These are phyloP conservation scores for Candoia aspera DNA, from an alignment of 2,113 vertebrate species.

Conservation along the genomic window DNA sequence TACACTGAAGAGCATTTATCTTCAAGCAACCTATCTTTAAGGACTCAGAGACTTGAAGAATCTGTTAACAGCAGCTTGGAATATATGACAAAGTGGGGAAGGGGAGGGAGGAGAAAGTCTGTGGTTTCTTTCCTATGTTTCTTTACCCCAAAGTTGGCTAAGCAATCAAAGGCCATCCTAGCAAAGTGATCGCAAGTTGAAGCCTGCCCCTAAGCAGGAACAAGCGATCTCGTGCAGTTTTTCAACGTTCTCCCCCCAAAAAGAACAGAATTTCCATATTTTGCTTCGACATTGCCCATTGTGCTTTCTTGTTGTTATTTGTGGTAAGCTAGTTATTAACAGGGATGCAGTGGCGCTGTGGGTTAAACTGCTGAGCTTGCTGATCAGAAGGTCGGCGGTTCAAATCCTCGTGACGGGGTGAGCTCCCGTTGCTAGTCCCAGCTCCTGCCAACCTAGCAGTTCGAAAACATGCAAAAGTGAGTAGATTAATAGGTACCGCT, in stretches of 20 bases:
- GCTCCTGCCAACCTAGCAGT: too few relatives aligned
- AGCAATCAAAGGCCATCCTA: neutral
- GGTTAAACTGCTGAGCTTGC: too few relatives aligned
- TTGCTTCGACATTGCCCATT: constrained; percentile 39
- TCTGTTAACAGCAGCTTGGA: neutral
- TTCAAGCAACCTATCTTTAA: neutral
- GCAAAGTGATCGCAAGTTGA: constrained; percentile 5
- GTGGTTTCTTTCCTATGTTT: constrained; percentile 2
- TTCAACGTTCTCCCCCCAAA: neutral
- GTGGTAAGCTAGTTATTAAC: constrained; percentile 37
- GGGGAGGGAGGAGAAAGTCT: neutral
- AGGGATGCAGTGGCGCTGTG: too few relatives aligned
- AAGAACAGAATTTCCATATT: constrained; percentile 13
- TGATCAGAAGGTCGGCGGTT: too few relatives aligned
- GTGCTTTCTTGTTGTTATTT: constrained; percentile 32
- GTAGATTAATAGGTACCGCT: too few relatives aligned
- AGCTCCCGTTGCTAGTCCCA: too few relatives aligned
- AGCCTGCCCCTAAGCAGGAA: constrained; percentile 34
- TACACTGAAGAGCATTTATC: neutral
- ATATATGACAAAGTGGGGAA: neutral
- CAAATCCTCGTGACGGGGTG: too few relatives aligned
- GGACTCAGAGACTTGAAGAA: neutral
- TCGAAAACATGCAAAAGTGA: too few relatives aligned
- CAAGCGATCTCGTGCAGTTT: constrained; percentile 22
- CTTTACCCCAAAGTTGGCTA: neutral